These are phyloP conservation scores for Eupithecia inturbata DNA, from an alignment of 2,888 invertebrate genomes.

Conservation along the genomic window DNA sequence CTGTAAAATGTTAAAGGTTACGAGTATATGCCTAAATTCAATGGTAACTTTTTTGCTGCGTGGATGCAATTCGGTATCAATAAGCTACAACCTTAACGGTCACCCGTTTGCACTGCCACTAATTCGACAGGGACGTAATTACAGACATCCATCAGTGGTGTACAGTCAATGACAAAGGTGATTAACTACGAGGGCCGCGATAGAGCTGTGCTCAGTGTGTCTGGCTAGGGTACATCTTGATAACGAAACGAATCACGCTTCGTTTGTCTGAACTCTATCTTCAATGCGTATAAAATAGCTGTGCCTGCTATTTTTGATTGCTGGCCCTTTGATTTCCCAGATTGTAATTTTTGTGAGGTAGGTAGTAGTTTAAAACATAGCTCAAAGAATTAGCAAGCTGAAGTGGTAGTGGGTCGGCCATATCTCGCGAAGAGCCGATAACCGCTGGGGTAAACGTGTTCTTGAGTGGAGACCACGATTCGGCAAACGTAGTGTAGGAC, in stretches of 20 bases:
- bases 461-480: too few relatives aligned
- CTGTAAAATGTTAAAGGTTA: too few relatives aligned
- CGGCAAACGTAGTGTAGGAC: too few relatives aligned
- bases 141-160: constrained; percentile 22
- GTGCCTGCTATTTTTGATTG: background rate
- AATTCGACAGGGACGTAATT: constrained; percentile 20
- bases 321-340: background rate
- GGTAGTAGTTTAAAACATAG: too few relatives aligned
- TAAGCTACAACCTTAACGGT: background rate
- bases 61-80: too few relatives aligned
- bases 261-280: constrained; percentile 2
- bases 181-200: constrained; percentile 9
- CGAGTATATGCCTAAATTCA: too few relatives aligned
- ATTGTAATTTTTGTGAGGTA: background rate
- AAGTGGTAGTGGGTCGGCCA: too few relatives aligned
- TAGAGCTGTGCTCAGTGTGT: background rate
- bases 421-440: too few relatives aligned
- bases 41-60: too few relatives aligned
- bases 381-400: too few relatives aligned
- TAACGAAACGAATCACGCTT: constrained; percentile 3
- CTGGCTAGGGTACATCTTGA: background rate
- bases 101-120: background rate
- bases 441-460: too few relatives aligned
- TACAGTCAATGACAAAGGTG: constrained; percentile 29
- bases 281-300: background rate